Percentiles rank a stretch among this genome's conserved stretches.
These are phyloP conservation scores for Typhlomys cinereus DNA, from an alignment of 2,113 vertebrate species.

Conservation along the genomic window DNA sequence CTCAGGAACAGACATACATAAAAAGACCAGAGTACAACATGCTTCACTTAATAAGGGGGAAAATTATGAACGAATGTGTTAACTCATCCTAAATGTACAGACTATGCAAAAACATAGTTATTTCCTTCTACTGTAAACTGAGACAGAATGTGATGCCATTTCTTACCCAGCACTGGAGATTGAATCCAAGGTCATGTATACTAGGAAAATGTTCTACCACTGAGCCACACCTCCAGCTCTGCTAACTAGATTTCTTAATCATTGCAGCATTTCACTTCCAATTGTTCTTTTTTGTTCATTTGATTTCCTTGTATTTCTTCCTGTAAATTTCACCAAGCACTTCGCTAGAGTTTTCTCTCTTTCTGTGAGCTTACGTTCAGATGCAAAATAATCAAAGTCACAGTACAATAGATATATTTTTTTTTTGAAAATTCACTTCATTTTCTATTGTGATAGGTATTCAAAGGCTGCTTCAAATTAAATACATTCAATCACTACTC, in stretches of 20 bases:
- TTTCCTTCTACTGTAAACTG: constrained; percentile 11
- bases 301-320: neutral
- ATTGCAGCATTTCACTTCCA: neutral
- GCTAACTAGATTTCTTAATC: neutral
- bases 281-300: neutral
- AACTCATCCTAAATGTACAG: constrained; percentile 25
- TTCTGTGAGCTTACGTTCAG: neutral
- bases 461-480: constrained; percentile 59
- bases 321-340: neutral
- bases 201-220: too few species aligned
- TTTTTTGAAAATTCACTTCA: constrained; percentile 3
- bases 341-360: neutral
- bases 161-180: too few species aligned
- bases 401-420: neutral
- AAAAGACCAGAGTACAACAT: neutral
- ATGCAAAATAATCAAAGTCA: neutral
- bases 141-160: neutral
- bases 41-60: neutral
- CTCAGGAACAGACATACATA: constrained; percentile 11
- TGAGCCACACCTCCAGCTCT: neutral
- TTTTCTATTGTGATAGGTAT: constrained; percentile 3
- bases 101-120: neutral
- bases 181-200: accelerated
- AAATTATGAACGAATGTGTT: constrained; percentile 10
- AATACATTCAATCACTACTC: constrained; percentile 36